Percentiles rank a stretch among this genome's conserved stretches.
Evolutionary conservation across 1,140 invertebrate species (phyloP).

Genomic region (Sarcophaga peregrina): DNA sequence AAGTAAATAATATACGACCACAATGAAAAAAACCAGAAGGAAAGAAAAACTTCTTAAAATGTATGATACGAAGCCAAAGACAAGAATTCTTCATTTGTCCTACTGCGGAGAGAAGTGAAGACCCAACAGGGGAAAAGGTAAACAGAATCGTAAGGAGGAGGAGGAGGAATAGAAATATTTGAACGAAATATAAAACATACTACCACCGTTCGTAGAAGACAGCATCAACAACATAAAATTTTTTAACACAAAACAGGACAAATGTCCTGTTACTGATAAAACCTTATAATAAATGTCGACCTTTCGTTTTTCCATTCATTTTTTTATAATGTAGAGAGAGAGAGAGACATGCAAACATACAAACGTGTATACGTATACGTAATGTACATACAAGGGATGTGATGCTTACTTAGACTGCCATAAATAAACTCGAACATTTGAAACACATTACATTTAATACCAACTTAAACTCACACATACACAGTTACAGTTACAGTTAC

Average conservation of each 20-base stretch:
- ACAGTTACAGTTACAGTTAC: not conserved
- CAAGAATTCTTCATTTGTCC: not conserved
- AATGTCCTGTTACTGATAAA: conserved; percentile 65
- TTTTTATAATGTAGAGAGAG: conserved; percentile 24
- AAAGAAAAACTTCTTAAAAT: not conserved
- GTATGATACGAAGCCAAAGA: not conserved
- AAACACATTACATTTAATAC: not conserved
- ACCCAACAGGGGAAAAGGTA: too few species aligned
- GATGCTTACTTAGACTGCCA: not conserved
- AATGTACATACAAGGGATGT: not conserved
- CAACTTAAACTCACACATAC: not conserved
- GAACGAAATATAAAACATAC: too few species aligned
- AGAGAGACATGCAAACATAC: too few species aligned
- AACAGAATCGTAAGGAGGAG: too few species aligned
- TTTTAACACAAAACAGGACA: conserved; percentile 45
- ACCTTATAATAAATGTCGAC: conserved; percentile 66
- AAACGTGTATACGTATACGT: not conserved
- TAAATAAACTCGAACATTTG: not conserved
- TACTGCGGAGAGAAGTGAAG: too few species aligned
- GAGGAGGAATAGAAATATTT: too few species aligned
- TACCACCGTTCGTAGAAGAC: not conserved
- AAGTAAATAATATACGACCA: not conserved
- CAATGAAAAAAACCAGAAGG: too few species aligned
- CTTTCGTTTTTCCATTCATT: conserved; percentile 65
- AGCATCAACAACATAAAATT: conserved; percentile 31